Base-by-base conservation (phyloP, 1,140 invertebrate genomes). In the Polypedilum vanderplanki region DNA sequence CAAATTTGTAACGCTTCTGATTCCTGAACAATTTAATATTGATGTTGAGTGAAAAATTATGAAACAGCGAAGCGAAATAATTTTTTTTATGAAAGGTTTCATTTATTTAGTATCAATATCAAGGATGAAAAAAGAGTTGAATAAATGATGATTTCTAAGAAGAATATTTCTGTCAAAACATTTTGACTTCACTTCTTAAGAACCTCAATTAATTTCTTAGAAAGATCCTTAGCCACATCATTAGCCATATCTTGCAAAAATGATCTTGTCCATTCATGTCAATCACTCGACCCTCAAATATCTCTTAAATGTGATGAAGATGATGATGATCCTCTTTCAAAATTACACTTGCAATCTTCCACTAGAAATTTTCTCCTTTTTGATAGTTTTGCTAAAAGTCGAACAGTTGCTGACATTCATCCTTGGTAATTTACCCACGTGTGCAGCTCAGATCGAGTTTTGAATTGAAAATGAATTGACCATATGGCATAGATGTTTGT, bases 1-100 rank as follows among this genome's bases (percentile, higher is more conserved):
- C 46, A 57, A 57, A 57, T 57, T 57, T 57, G 46, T 57, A 57
- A 57, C 46, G 46, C 46, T 57, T 57, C 46, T 57, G 46, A 57
- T 57, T 57, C n/a, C n/a, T 57, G 3, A 57, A 4, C 12, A 1
- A 15, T 12, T 12, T n/a, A 57, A 57, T 15, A n/a, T 57, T 57
- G n/a, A n/a, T n/a, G 12, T 57, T 57, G 46, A 57, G 12, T 57
- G 12, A 12, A 15, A 57, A 57, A 33, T 15, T n/a, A 57, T 57
- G n/a, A 57, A 57, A 57, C 46, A 57, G n/a, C 12, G 12, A n/a
- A 57, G 46, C 12, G n/a, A 57, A 15, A 57, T 46, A 57, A 57
- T 57, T n/a, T 57, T 57, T 57, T n/a, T 57, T 57, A 46, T 57
- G 15, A 15, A n/a, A 57, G 12, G 46, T n/a, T 57, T 57, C 4